phyloP scores from a whole-genome alignment of 1,140 invertebrate genomes.

The Drosophila bocqueti region DNA sequence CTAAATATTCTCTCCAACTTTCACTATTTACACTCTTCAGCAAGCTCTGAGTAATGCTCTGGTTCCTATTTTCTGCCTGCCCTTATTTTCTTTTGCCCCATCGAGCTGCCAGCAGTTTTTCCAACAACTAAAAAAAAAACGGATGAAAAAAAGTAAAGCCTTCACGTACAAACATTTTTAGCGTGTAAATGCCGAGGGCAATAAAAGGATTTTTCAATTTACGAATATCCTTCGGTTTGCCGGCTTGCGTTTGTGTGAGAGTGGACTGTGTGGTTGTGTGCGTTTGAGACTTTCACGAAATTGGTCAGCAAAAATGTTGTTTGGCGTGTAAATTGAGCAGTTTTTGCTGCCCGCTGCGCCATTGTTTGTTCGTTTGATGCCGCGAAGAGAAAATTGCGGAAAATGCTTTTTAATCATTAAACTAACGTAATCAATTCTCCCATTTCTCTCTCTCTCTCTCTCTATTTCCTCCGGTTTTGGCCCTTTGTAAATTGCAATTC shows the following conservation, averaged over 20 bases:
- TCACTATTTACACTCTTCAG: background rate
- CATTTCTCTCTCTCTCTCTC: conserved; percentile 28
- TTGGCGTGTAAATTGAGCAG: conserved; percentile 29
- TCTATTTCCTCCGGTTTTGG: background rate
- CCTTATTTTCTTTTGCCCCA: conserved; percentile 3
- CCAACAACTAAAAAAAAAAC: background rate
- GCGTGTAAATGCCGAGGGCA: conserved; percentile 14
- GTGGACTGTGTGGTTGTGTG: background rate
- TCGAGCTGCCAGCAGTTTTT: conserved; percentile 15
- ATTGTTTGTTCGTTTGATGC: conserved; percentile 20
- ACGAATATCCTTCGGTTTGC: conserved; percentile 28
- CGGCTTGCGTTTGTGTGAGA: conserved; percentile 3
- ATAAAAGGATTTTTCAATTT: conserved; percentile 47
- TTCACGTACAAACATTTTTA: conserved; percentile 40
- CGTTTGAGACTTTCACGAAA: conserved; percentile 32
- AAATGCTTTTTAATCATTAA: conserved; percentile 56
- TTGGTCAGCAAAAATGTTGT: conserved; percentile 53
- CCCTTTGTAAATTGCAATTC: conserved; percentile 58
- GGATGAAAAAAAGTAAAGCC: background rate
- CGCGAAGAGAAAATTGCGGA: conserved; percentile 19
- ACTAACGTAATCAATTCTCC: conserved; percentile 76
- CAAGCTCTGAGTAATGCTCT: background rate
- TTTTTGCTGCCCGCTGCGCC: conserved; percentile 9
- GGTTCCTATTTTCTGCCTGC: background rate
- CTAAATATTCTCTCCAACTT: background rate